Evolutionary conservation across 1,140 invertebrate genomes (phyloP).

Genomic region (Pseudomyrmex sp.): DNA sequence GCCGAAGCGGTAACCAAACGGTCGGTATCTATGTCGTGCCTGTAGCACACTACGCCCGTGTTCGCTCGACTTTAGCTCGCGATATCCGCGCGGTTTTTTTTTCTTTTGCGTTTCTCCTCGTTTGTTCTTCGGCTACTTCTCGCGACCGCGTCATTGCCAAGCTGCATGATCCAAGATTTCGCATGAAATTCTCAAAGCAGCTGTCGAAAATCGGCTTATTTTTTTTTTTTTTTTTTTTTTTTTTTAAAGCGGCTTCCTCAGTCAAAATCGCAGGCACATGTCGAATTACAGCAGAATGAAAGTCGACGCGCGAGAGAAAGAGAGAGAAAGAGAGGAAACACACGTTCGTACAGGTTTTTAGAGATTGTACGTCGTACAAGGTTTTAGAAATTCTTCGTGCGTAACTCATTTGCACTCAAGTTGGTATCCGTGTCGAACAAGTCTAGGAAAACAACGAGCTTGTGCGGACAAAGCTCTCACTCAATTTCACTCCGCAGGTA

Average conservation of each 20-base stretch:
- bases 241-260: background rate
- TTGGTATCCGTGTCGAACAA: background rate
- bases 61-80: constrained; percentile 29
- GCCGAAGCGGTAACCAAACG: constrained; percentile 44
- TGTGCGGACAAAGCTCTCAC: background rate
- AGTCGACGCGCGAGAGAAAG: background rate
- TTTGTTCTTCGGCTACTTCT: constrained; percentile 13
- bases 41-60: constrained; percentile 26
- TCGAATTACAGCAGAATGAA: background rate
- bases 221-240: background rate
- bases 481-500: too few relatives aligned
- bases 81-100: background rate
- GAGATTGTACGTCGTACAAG: background rate
- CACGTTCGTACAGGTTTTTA: background rate
- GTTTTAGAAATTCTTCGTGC: background rate
- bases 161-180: background rate
- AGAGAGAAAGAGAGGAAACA: too few relatives aligned
- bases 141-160: background rate
- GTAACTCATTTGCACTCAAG: background rate
- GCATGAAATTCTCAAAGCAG: background rate
- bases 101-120: background rate
- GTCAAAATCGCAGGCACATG: background rate
- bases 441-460: background rate
- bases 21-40: constrained; percentile 42
- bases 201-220: background rate